These are phyloP conservation scores for Scortum barcoo DNA, from an alignment of 2,113 vertebrate species.

Conservation along the genomic window DNA sequence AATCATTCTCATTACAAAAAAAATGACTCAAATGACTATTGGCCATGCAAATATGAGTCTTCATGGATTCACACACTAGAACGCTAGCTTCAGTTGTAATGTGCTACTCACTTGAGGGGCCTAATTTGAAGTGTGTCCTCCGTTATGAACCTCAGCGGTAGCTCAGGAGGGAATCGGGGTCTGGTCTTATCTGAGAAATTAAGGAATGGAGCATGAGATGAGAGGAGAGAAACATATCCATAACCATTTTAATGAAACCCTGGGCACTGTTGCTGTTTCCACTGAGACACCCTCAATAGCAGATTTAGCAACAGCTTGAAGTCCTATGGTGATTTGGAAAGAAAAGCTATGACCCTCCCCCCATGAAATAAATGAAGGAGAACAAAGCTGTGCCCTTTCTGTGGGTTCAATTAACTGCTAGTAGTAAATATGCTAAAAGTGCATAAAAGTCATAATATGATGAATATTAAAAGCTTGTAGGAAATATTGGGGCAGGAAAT, in stretches of 20 bases:
- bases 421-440: neutral
- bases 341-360: neutral
- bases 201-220: neutral
- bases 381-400: constrained; percentile 17
- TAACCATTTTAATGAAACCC: constrained; percentile 23
- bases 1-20: neutral
- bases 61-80: neutral
- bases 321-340: neutral
- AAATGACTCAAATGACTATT: neutral
- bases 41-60: neutral
- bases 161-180: neutral
- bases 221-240: constrained; percentile 2
- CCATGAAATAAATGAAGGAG: neutral
- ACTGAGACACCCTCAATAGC: neutral
- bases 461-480: neutral
- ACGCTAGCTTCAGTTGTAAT: neutral
- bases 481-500: neutral
- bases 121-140: constrained; percentile 14
- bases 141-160: constrained; percentile 16
- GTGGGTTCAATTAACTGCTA: neutral
- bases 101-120: neutral
- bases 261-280: neutral
- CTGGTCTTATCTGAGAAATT: constrained; percentile 33
- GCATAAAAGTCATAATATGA: neutral
- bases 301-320: constrained; percentile 15